phyloP scores from a whole-genome alignment of 2,113 vertebrate species.

The Notarius quadriscutis region DNA sequence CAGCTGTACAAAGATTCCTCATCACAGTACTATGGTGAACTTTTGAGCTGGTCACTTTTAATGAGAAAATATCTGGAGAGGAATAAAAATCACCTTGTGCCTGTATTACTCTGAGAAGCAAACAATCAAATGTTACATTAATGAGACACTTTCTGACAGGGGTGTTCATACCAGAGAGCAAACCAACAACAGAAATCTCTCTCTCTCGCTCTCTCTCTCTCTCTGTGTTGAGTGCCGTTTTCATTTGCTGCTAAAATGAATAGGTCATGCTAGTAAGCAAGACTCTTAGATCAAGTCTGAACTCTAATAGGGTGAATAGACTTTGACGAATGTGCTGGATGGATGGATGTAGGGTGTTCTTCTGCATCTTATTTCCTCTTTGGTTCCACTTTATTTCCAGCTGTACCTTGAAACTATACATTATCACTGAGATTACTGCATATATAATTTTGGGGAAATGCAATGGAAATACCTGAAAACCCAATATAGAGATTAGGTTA shows the following conservation, averaged over 20 bases:
- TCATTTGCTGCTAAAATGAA: neutral
- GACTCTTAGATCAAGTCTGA: conserved; percentile 11
- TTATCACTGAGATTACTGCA: conserved; percentile 7
- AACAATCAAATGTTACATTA: conserved; percentile 37
- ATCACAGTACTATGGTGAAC: conserved; percentile 14
- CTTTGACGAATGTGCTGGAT: conserved; percentile 2
- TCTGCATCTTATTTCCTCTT: conserved; percentile 22
- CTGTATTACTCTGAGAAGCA: conserved; percentile 10
- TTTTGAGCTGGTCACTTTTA: conserved; percentile 44
- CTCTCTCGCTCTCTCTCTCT: conserved; percentile 25
- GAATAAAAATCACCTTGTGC: conserved; percentile 17
- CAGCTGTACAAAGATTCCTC: conserved; percentile 45
- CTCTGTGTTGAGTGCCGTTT: neutral
- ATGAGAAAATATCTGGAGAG: conserved; percentile 35
- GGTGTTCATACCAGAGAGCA: conserved; percentile 7
- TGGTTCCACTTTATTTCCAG: conserved; percentile 6
- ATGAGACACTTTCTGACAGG: conserved; percentile 35
- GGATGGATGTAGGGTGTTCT: neutral
- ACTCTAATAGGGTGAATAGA: conserved; percentile 14
- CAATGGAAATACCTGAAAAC: neutral
- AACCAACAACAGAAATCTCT: conserved; percentile 37
- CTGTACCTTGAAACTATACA: conserved; percentile 20
- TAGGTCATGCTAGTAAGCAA: conserved; percentile 1
- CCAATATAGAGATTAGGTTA: neutral
- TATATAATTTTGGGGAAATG: neutral